Base-by-base conservation (phyloP, 1,140 invertebrate species). In the Cheumatopsyche charites region DNA sequence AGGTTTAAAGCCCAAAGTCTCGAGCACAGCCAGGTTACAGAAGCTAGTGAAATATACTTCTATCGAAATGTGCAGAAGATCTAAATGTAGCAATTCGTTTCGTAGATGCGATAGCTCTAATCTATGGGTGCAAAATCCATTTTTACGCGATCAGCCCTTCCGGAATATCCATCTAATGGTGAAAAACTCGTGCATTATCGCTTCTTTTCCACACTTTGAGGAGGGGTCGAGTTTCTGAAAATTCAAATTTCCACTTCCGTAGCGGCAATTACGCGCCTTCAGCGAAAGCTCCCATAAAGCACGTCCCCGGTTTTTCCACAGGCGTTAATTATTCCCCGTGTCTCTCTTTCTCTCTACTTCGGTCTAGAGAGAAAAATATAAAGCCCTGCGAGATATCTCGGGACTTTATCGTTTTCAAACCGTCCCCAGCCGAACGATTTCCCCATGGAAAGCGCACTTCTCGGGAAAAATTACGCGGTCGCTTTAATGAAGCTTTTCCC, bases 401-500 rank as follows among this genome's bases (percentile, higher is more conserved):
- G 11, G 23, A 1, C 55, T 17, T 19, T 21, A 58, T 21, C 21
- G 55, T 21, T 21, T 26, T 58, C 55, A 4, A 5, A 17, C 13
- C 49, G 23, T 52, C 49, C 17, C 49, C 15, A 49, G 6, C n/a
- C 7, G 4, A 9, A 11, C 55, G 49, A 25, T 26, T 47, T 1
- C 17, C 21, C 11, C 21, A 12, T 9, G 55, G 55, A 23, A 3
- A 19, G 55, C 0, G 1, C 21, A 1, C 21, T 52, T 52, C 47
- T 19, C 19, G 0, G 23, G 23, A 58, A 58, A 58, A 58, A 58
- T 58, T 58, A 26, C 23, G 55, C 21, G 55, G 55, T 58, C 55
- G 55, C 13, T 58, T 58, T 58, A 58, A 58, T 23, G 55, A 58
- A 58, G 55, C 43, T 47, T 36, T 9, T n/a, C n/a, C n/a, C n/a